A percentile compares a stretch with the other conserved stretches of the same genome.
Conservation (phyloP, 1,140 invertebrate species). For the Drosophila santomea region DNA sequence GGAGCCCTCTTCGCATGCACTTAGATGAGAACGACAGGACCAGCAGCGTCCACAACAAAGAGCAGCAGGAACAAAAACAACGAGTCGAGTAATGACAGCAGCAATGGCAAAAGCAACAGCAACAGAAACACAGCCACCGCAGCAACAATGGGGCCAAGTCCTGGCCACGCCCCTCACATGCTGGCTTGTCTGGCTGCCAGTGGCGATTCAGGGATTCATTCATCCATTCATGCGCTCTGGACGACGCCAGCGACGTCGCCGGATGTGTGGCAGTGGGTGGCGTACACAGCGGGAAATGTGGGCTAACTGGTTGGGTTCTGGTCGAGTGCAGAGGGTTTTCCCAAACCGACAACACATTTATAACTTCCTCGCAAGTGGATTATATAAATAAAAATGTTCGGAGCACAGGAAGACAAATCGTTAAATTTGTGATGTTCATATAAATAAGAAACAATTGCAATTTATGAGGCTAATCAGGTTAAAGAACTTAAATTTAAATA, state of each 20-base stretch:
- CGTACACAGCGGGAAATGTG: conserved; percentile 31
- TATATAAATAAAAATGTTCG: not conserved
- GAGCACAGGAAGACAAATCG: not conserved
- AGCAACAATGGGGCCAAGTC: conserved; percentile 68
- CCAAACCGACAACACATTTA: not conserved
- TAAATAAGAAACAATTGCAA: too few species aligned
- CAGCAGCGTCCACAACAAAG: conserved; percentile 46
- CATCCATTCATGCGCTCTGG: conserved; percentile 76
- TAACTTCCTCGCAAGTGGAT: not conserved
- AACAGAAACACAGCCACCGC: conserved; percentile 30
- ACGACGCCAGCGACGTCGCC: conserved; percentile 40
- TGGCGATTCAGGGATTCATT: conserved; percentile 72
- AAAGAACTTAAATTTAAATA: too few species aligned
- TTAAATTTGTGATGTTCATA: not conserved
- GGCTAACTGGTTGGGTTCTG: not conserved
- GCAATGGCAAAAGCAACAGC: conserved; percentile 31
- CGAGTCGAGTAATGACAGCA: conserved; percentile 68
- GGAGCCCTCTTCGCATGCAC: conserved; percentile 78
- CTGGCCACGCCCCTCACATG: conserved; percentile 70
- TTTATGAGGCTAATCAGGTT: too few species aligned
- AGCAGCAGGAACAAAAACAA: conserved; percentile 46
- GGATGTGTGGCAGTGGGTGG: conserved; percentile 38
- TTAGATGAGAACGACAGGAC: conserved; percentile 77
- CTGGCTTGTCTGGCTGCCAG: conserved; percentile 59
- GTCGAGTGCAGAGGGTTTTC: not conserved